These are phyloP conservation scores for Napeogenes inachia DNA, from an alignment of 2,888 invertebrate genomes.

Conservation along the genomic window DNA sequence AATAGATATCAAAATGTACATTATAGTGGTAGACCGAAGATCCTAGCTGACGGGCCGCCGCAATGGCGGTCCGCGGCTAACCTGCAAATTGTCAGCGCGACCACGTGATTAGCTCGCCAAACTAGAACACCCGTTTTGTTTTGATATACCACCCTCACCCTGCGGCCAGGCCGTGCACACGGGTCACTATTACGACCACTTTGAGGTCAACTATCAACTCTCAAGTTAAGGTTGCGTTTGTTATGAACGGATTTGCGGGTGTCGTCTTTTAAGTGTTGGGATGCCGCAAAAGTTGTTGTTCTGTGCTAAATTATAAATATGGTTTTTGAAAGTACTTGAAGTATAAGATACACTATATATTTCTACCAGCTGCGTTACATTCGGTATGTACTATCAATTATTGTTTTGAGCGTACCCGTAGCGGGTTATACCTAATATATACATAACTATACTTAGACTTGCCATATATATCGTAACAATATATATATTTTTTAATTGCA, in stretches of 20 bases:
- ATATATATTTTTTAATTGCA: too few species aligned
- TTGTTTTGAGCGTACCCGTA: too few species aligned
- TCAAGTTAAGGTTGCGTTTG: conserved; percentile 19
- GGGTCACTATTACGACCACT: conserved; percentile 34
- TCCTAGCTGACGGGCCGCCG: conserved; percentile 32
- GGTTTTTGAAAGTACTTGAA: too few species aligned
- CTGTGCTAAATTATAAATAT: background rate
- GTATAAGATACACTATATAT: too few species aligned
- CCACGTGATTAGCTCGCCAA: conserved; percentile 51
- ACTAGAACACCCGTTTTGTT: conserved; percentile 29
- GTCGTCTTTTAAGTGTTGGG: background rate
- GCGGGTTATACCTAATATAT: too few species aligned
- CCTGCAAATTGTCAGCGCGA: conserved; percentile 54
- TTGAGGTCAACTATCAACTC: conserved; percentile 36
- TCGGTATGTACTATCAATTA: too few species aligned
- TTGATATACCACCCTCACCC: conserved; percentile 34
- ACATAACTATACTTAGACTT: too few species aligned
- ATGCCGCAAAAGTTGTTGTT: background rate
- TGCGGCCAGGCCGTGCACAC: conserved; percentile 33
- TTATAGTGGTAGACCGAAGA: conserved; percentile 34
- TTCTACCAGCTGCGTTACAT: too few species aligned
- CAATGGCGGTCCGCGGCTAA: conserved; percentile 48
- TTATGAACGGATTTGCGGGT: conserved; percentile 21
- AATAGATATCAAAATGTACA: conserved; percentile 20
- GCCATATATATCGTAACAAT: too few species aligned